Conservation (phyloP, 2,797 vertebrate genomes). For the Eulemur albifrons region DNA sequence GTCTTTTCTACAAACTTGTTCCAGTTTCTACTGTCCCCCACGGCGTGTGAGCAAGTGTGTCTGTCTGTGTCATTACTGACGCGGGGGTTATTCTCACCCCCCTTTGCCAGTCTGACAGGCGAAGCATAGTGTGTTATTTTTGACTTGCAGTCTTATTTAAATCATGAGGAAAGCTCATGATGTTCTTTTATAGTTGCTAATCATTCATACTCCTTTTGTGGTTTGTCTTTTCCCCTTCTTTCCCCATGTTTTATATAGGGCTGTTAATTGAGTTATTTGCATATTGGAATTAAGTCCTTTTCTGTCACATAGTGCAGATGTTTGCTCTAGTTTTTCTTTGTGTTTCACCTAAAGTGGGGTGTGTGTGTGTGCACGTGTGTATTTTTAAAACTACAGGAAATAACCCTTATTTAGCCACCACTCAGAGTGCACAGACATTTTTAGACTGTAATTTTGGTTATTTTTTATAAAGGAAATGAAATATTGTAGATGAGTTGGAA, state of each 20-base stretch:
- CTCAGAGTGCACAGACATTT: neutral
- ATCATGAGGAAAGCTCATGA: neutral
- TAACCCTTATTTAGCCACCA: neutral
- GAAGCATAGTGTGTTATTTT: neutral
- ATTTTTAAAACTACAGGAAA: neutral
- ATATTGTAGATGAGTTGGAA: neutral
- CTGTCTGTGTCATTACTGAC: neutral
- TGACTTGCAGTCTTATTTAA: neutral
- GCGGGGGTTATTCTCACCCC: neutral
- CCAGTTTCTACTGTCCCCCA: fast-evolving
- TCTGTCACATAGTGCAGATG: neutral
- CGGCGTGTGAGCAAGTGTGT: neutral
- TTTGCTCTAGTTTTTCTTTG: neutral
- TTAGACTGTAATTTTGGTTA: neutral
- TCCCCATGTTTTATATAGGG: neutral
- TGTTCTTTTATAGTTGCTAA: neutral
- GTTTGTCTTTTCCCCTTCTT: neutral
- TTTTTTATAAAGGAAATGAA: neutral
- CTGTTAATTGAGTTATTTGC: neutral
- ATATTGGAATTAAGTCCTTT: neutral
- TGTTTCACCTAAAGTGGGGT: neutral
- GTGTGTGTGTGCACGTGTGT: neutral
- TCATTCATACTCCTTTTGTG: neutral
- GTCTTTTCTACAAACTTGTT: neutral
- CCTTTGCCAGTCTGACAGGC: no score